Evolutionary conservation across 2,797 vertebrate species (phyloP), one percentile per base, ranked within the genome.

Genomic region (Premnoplex brunnescens): DNA sequence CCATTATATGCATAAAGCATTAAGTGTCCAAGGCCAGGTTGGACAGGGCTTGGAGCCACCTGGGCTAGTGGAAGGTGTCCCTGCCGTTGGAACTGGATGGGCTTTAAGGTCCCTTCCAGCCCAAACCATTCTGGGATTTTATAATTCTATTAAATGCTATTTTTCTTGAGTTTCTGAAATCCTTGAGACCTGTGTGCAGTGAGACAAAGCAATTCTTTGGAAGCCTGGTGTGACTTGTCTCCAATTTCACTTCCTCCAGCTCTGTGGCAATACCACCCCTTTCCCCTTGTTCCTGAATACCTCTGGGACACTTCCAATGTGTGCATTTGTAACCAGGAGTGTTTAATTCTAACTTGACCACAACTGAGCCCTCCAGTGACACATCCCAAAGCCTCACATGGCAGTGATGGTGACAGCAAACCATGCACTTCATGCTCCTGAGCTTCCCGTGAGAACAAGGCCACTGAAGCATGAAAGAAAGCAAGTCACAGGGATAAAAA

Each of bases 381-480:
- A 54, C 0, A 22, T 1, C 5, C 28, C n/a, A 26, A 37, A 28
- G 3, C 8, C 0, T 4, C 23, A 10, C 28, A 0, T n/a, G 19
- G 46, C 71, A n/a, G 26, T 0, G 9, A 64, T 78, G 44, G 37
- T 12, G 74, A 27, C 46, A 66, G 49, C 59, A 87, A 66, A 39
- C 1, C 44, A 16, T 5, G 6, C 24, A 3, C 3, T 28, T 5
- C 2, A 1, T 15, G 39, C 15, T 8, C 43, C 71, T 10, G 28
- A 82, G 81, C 51, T 76, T 59, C 58, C 81, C 9, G 2, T 0
- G 22, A 73, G 66, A 59, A 30, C 44, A 32, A 4, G 0, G 8
- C 49, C 54, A 52, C 55, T 15, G 55, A 5, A 36, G 64, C 49
- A 14, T 0, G 49, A 41, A 34, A 56, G 46, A 1, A n/a, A 81